Conservation (phyloP, 2,888 invertebrate genomes). For the Epirrita christyi region DNA sequence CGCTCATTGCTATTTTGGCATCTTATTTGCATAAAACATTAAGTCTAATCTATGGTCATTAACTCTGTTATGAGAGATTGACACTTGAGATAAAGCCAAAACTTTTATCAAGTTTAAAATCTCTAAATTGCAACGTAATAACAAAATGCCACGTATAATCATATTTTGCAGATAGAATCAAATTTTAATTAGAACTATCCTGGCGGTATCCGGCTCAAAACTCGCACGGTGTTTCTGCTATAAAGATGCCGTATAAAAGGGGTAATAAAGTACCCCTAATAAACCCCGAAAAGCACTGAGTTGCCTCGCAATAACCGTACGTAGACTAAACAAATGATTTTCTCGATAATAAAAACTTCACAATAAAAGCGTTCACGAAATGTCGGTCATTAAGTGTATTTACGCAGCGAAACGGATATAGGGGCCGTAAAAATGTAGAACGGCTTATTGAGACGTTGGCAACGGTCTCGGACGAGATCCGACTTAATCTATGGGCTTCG, state of each 20-base stretch:
- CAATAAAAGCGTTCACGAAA: slow-evolving; percentile 82
- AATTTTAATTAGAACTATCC: slow-evolving; percentile 74
- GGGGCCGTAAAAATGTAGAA: slow-evolving; percentile 78
- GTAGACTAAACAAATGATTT: slow-evolving; percentile 84
- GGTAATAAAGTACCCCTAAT: slow-evolving; percentile 80
- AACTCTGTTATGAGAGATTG: slow-evolving; percentile 62
- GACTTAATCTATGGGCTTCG: slow-evolving; percentile 69
- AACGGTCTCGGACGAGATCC: slow-evolving; percentile 64
- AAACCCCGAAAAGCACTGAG: slow-evolving; percentile 77
- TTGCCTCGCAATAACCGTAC: slow-evolving; percentile 77
- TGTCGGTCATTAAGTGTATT: slow-evolving; percentile 83
- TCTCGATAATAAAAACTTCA: slow-evolving; percentile 83
- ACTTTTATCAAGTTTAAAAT: slow-evolving; percentile 54
- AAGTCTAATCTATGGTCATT: slow-evolving; percentile 52
- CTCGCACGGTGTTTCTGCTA: slow-evolving; percentile 62
- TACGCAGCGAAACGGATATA: slow-evolving; percentile 82
- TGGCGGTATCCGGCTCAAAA: slow-evolving; percentile 55
- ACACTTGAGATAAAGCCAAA: slow-evolving; percentile 55
- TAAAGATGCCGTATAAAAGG: slow-evolving; percentile 67
- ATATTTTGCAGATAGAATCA: slow-evolving; percentile 73
- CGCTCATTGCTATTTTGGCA: slow-evolving; percentile 37
- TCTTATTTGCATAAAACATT: slow-evolving; percentile 47
- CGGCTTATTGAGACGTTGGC: slow-evolving; percentile 82
- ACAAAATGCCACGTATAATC: slow-evolving; percentile 64
- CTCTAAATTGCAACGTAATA: slow-evolving; percentile 55